Base-by-base conservation (phyloP, 2,113 vertebrate species). In the Nipponia nippon region DNA sequence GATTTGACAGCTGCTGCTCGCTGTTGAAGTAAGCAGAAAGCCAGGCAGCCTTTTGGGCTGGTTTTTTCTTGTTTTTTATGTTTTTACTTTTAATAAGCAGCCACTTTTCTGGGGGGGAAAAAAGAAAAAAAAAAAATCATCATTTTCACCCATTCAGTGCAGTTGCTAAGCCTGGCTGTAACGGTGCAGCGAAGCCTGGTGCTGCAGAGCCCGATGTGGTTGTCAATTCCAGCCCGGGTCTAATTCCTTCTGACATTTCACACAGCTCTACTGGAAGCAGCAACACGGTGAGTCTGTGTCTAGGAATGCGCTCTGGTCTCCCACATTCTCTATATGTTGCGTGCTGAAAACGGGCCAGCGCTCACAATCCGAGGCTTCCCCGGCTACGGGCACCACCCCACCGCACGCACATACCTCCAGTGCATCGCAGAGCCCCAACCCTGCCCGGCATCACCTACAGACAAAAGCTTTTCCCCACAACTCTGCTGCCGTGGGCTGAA, bases 161-260 rank as follows among this genome's bases (percentile, higher is more conserved):
- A 26, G 44, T 19, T 65, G 34, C 80, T 78, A 62, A 87, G 78
- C 61, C 34, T 19, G 66, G 49, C 83, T 95, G n/a, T 79, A 63
- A 67, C 67, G 76, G 58, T 2, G 46, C 83, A 83, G 38, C 0
- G 26, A 85, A 89, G 83, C 38, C 40, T 3, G 26, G 36, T 21
- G 73, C 89, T 47, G 84, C 93, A 87, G 90, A 96, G 72, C 78
- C 65, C 27, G 6, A 27, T 8, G 82, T 52, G 73, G 82, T 22
- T 22, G 87, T 84, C 95, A 86, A 7, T 16, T 94, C 93, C 93
- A 93, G 84, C 87, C 38, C 23, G 91, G 97, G 69, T 92, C 65
- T 97, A 97, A 97, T 97, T 98, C 97, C 97, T 96, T 94, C 81
- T 97, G 97, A 97, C 98, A 95, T 94, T 97, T 98, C 97, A 96